phyloP scores from a whole-genome alignment of 2,797 vertebrate species.

The Takifugu rubripes region DNA sequence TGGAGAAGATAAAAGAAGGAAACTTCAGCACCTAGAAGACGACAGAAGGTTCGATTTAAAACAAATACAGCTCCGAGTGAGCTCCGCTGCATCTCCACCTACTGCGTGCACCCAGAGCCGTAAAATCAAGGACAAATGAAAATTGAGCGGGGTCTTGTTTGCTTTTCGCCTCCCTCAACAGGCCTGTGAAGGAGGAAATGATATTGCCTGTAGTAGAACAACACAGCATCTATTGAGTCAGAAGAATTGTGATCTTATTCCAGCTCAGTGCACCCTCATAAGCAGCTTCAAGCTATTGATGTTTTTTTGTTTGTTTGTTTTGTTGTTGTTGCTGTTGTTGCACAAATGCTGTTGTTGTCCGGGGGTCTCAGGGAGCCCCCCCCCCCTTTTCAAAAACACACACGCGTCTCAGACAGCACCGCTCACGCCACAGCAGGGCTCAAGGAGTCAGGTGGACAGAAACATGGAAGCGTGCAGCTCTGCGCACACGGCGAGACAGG shows the following conservation, averaged over 20 bases:
- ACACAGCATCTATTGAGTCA: slow-evolving; percentile 46
- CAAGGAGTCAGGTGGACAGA: slow-evolving; percentile 22
- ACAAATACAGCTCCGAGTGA: too few relatives aligned
- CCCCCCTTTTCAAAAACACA: slow-evolving; percentile 25
- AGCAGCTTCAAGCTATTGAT: slow-evolving; percentile 52
- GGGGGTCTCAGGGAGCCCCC: slow-evolving; percentile 1
- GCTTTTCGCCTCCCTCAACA: slow-evolving; percentile 27
- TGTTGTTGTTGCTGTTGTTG: background rate
- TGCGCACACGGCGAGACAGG: slow-evolving; percentile 39
- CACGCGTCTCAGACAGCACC: slow-evolving; percentile 11
- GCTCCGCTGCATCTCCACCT: slow-evolving; percentile 5
- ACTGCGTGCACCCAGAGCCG: slow-evolving; percentile 4
- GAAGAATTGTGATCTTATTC: slow-evolving; percentile 55
- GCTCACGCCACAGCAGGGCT: too few relatives aligned
- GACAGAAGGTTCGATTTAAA: too few relatives aligned
- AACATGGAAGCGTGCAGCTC: slow-evolving; percentile 41
- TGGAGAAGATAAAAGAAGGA: background rate
- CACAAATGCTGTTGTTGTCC: slow-evolving; percentile 38
- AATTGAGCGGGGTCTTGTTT: slow-evolving; percentile 25
- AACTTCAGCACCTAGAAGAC: too few relatives aligned
- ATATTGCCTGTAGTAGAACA: slow-evolving; percentile 44
- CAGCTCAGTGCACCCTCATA: slow-evolving; percentile 37
- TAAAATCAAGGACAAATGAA: slow-evolving; percentile 40
- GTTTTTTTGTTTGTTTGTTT: slow-evolving; percentile 17
- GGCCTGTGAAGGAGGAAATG: slow-evolving; percentile 34